Base-by-base conservation (phyloP, 2,113 vertebrate genomes). In the Halcyon senegalensis region DNA sequence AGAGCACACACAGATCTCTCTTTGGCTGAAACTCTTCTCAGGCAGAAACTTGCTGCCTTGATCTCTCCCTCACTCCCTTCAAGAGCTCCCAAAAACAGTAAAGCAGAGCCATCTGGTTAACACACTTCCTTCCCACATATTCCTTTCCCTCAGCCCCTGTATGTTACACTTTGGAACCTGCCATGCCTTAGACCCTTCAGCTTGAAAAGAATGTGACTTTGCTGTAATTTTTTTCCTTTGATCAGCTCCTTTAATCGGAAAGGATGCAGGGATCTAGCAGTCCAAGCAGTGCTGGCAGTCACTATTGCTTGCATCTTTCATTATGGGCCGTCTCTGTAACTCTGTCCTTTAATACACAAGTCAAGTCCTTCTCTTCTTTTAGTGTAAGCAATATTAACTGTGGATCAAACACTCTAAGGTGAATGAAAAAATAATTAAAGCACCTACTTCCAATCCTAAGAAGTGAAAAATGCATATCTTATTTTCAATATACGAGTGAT, bases 101-200 rank as follows among this genome's bases (percentile, higher is more conserved):
- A 93, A 93, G 77, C 33, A 5, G 37, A 96, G 84, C 94, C 93
- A 91, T 95, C 91, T 96, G 96, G 89, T 91, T 97, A 91, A 80
- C 91, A 93, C 81, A 43, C 69, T 89, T 91, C 7, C 89, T 89
- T 95, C 95, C 93, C 89, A 96, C 94, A 94, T 91, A 95, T 64
- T 84, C 46, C 84, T 66, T 63, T 94, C 69, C 76, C 60, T 94
- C 87, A 97, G 93, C 84, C 84, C 86, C 84, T 94, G 77, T 84
- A 95, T 8, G 4, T 94, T 94, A 91, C 87, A 84, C 89, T 87
- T 95, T 84, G 58, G 73, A 96, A 96, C 69, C 81, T 96, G 87
- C 74, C 58, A 93, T 75, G 58, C 76, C 72, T 87, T 81, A 92
- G 93, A 92, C 77, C 80, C 91, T 87, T 94, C 6, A 0, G 68